A percentile compares a stretch with the other conserved stretches of the same genome.
phyloP scores from a whole-genome alignment of 2,797 vertebrate species.

The Agapornis canus region DNA sequence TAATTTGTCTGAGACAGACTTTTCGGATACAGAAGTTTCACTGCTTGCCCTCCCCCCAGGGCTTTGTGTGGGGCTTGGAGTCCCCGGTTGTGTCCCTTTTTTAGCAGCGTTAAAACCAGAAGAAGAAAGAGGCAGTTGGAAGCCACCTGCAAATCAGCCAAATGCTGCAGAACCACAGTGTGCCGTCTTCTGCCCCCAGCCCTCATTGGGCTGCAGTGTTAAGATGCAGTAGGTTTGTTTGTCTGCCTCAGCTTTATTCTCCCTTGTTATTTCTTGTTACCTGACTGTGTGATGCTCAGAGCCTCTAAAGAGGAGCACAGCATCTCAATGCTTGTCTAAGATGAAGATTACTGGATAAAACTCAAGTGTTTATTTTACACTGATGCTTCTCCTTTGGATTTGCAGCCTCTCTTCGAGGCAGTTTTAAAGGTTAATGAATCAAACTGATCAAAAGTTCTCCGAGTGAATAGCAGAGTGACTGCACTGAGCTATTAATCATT shows the following conservation, averaged over 20 bases:
- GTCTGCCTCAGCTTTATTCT: not conserved
- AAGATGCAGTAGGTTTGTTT: not conserved
- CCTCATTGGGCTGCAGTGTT: not conserved
- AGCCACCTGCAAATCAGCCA: constrained; percentile 34
- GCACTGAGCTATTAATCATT: constrained; percentile 57
- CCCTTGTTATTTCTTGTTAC: not conserved
- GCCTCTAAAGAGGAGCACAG: not conserved
- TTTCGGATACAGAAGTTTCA: constrained; percentile 38
- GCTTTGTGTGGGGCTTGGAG: constrained; percentile 59
- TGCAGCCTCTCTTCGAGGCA: not conserved
- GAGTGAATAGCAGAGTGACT: not conserved
- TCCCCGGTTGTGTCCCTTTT: constrained; percentile 41
- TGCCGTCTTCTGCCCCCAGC: not conserved
- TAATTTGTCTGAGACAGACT: constrained; percentile 76
- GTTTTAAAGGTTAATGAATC: constrained; percentile 50
- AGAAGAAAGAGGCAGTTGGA: constrained; percentile 59
- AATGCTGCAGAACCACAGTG: constrained; percentile 20
- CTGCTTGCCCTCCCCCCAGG: constrained; percentile 52
- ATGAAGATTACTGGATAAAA: not conserved
- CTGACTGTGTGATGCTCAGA: not conserved
- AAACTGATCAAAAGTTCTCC: constrained; percentile 45
- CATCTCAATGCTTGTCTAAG: not conserved
- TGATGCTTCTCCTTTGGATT: not conserved
- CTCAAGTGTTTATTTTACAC: not conserved
- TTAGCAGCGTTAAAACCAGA: constrained; percentile 61